A percentile compares a stretch with the other conserved stretches of the same genome.
These are phyloP conservation scores for Cactoblastis cactorum DNA, from an alignment of 2,888 invertebrate genomes.

Conservation along the genomic window DNA sequence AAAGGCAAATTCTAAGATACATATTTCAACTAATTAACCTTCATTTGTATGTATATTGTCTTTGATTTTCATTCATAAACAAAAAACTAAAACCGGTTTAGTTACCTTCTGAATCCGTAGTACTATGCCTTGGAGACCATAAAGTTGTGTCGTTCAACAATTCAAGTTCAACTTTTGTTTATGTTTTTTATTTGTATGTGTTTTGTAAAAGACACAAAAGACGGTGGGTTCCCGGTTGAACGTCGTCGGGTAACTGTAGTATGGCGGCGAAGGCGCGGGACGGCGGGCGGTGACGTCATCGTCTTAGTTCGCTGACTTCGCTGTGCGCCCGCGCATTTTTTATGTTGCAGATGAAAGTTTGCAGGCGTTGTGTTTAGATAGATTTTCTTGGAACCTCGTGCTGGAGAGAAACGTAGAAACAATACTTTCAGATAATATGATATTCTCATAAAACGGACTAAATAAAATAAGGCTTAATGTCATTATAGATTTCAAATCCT, in stretches of 20 bases:
- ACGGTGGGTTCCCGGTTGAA: slow-evolving; percentile 4
- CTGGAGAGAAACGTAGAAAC: background rate
- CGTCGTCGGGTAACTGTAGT: slow-evolving; percentile 19
- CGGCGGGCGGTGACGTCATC: slow-evolving; percentile 22
- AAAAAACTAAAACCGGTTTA: no score
- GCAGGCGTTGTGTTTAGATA: background rate
- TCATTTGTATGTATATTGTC: no score
- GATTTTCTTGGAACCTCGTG: background rate
- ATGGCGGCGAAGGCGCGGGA: slow-evolving; percentile 13
- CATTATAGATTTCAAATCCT: no score
- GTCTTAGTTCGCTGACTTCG: slow-evolving; percentile 6
- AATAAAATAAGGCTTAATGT: no score
- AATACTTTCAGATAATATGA: background rate
- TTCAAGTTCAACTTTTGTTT: background rate
- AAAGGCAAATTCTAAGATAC: background rate
- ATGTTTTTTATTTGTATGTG: background rate
- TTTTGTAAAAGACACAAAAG: background rate
- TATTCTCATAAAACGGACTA: no score
- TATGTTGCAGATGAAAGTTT: background rate
- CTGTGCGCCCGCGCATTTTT: slow-evolving; percentile 7
- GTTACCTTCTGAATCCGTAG: background rate
- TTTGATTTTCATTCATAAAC: no score
- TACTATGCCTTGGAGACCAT: background rate
- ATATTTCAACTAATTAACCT: no score
- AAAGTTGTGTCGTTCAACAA: background rate